These are phyloP conservation scores for Xiphydria camelus DNA, from an alignment of 2,888 invertebrate species.

Conservation along the genomic window DNA sequence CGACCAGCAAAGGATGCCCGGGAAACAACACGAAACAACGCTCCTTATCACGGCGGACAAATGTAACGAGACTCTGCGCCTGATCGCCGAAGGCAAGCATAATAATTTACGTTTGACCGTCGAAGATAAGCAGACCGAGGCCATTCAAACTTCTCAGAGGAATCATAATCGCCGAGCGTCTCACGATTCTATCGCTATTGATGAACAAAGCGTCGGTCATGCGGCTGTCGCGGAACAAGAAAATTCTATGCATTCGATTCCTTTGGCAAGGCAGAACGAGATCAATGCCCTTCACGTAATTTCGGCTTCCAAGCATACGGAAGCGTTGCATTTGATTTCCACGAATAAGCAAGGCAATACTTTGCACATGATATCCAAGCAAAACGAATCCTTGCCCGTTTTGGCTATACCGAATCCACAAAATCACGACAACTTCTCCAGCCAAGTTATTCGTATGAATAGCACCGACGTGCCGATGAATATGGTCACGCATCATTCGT, in stretches of 20 bases:
- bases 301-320: conserved; percentile 31
- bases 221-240: conserved; percentile 1
- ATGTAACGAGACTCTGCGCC: conserved; percentile 21
- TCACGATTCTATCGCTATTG: neutral
- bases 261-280: conserved; percentile 25
- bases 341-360: conserved; percentile 35
- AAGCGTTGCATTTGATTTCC: conserved; percentile 26
- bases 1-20: conserved; percentile 23
- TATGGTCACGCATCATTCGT: conserved; percentile 25
- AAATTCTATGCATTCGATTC: conserved; percentile 17
- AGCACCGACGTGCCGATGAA: conserved; percentile 29
- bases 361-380: conserved; percentile 48
- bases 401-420: conserved; percentile 46
- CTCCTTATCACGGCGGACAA: conserved; percentile 35
- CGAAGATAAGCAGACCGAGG: conserved; percentile 19
- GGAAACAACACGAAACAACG: conserved; percentile 27
- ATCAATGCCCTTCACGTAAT: conserved; percentile 40
- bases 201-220: conserved; percentile 1
- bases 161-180: conserved; percentile 1
- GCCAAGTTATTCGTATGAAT: conserved; percentile 38
- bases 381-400: conserved; percentile 45
- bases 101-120: conserved; percentile 28
- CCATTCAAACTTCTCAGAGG: conserved; percentile 15
- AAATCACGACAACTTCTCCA: conserved; percentile 42
- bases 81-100: conserved; percentile 30